phyloP scores from a whole-genome alignment of 64 coral and sea anemone genomes.

The Pachyseris speciosa region DNA sequence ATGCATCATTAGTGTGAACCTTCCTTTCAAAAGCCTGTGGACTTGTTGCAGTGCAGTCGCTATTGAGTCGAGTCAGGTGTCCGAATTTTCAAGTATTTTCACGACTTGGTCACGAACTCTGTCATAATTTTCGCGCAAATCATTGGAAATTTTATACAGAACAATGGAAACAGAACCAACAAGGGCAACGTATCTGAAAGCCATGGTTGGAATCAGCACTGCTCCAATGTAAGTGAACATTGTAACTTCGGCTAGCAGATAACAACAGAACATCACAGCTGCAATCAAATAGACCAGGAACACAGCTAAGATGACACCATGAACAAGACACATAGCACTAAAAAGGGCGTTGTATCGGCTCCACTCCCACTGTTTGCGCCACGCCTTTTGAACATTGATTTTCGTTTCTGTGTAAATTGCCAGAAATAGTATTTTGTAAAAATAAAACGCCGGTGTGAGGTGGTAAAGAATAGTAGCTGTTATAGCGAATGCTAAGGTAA shows the following conservation, averaged over 20 bases:
- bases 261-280: slow-evolving; percentile 32
- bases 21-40: neutral
- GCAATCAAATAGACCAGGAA: slow-evolving; percentile 15
- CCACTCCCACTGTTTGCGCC: neutral
- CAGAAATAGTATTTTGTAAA: slow-evolving; percentile 27
- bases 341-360: neutral
- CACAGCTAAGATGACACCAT: neutral
- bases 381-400: neutral
- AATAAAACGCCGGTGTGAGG: slow-evolving; percentile 45
- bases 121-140: slow-evolving; percentile 33
- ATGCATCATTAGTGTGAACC: neutral
- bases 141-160: slow-evolving; percentile 14
- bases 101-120: slow-evolving; percentile 42
- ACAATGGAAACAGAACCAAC: slow-evolving; percentile 8
- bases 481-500: neutral
- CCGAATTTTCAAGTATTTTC: slow-evolving; percentile 12
- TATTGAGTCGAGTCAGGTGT: neutral
- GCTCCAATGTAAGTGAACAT: slow-evolving; percentile 57
- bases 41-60: neutral
- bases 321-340: neutral
- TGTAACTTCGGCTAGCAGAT: slow-evolving; percentile 42
- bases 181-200: slow-evolving; percentile 20
- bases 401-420: neutral
- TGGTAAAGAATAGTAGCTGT: slow-evolving; percentile 1
- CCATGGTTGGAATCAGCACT: slow-evolving; percentile 23